phyloP scores from a whole-genome alignment of 2,888 invertebrate species.

The Mycogona germanica region DNA sequence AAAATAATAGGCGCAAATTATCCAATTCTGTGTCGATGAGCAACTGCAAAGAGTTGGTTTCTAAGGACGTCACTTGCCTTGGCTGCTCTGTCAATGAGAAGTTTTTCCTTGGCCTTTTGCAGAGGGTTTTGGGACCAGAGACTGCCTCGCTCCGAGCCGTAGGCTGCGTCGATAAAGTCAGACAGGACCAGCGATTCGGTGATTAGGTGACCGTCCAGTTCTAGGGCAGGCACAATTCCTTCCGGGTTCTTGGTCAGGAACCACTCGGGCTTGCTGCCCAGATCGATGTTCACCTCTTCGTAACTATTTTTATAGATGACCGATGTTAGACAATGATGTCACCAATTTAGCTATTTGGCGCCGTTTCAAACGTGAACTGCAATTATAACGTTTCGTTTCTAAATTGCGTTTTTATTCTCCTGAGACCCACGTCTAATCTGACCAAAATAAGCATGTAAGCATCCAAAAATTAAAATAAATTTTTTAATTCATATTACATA shows the following conservation, averaged over 20 bases:
- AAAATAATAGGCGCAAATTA: not conserved
- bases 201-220: constrained; percentile 48
- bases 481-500: too few relatives aligned
- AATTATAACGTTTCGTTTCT: constrained; percentile 48
- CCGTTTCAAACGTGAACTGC: too few relatives aligned
- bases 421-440: too few relatives aligned
- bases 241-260: constrained; percentile 40
- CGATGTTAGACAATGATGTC: too few relatives aligned
- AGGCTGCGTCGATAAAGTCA: constrained; percentile 69
- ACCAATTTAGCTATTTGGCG: too few relatives aligned
- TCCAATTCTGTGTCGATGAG: not conserved
- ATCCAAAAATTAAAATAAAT: too few relatives aligned
- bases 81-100: constrained; percentile 53
- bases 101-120: constrained; percentile 56
- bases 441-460: too few relatives aligned
- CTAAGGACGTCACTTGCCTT: constrained; percentile 28
- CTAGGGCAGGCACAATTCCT: constrained; percentile 59
- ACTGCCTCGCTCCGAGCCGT: constrained; percentile 44
- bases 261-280: constrained; percentile 69
- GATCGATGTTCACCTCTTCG: constrained; percentile 50
- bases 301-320: constrained; percentile 45
- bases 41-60: not conserved
- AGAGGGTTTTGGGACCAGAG: constrained; percentile 52
- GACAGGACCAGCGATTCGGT: constrained; percentile 67
- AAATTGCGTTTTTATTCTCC: too few relatives aligned